These are phyloP conservation scores for Drosophila burlai DNA, from an alignment of 1,140 invertebrate species.

Conservation along the genomic window DNA sequence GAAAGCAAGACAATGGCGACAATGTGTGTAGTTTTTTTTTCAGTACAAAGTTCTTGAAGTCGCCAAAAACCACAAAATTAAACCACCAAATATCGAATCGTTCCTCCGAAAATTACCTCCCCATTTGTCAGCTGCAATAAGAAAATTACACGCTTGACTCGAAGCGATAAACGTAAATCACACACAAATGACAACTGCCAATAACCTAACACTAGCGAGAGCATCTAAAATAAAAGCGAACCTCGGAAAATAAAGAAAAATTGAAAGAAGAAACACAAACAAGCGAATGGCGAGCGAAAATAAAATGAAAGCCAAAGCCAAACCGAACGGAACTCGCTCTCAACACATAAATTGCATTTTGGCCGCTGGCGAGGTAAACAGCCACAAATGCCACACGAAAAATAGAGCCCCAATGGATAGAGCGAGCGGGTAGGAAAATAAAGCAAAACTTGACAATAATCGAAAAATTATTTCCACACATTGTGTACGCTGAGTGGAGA, in stretches of 20 bases:
- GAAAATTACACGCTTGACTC: slow-evolving; percentile 72
- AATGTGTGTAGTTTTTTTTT: not conserved
- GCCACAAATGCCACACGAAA: slow-evolving; percentile 76
- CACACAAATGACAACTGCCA: slow-evolving; percentile 76
- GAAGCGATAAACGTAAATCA: slow-evolving; percentile 78
- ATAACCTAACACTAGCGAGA: slow-evolving; percentile 58
- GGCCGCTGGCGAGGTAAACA: slow-evolving; percentile 77
- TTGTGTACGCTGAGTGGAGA: slow-evolving; percentile 16
- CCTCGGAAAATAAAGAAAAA: slow-evolving; percentile 41
- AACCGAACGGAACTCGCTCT: slow-evolving; percentile 35
- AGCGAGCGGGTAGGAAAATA: slow-evolving; percentile 40
- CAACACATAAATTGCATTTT: slow-evolving; percentile 81
- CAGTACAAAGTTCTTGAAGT: not conserved
- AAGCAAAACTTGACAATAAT: slow-evolving; percentile 80
- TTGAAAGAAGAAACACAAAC: slow-evolving; percentile 34
- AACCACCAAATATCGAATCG: not conserved
- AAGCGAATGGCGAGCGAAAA: slow-evolving; percentile 24
- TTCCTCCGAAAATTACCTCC: slow-evolving; percentile 6
- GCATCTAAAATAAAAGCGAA: slow-evolving; percentile 54
- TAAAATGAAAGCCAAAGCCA: slow-evolving; percentile 19
- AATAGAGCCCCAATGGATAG: slow-evolving; percentile 20
- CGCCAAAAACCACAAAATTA: not conserved
- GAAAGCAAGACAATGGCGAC: not conserved
- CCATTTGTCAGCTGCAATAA: slow-evolving; percentile 34
- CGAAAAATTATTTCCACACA: slow-evolving; percentile 78